Conservation (phyloP, 1,140 invertebrate species). For the Sinonovacula constricta region DNA sequence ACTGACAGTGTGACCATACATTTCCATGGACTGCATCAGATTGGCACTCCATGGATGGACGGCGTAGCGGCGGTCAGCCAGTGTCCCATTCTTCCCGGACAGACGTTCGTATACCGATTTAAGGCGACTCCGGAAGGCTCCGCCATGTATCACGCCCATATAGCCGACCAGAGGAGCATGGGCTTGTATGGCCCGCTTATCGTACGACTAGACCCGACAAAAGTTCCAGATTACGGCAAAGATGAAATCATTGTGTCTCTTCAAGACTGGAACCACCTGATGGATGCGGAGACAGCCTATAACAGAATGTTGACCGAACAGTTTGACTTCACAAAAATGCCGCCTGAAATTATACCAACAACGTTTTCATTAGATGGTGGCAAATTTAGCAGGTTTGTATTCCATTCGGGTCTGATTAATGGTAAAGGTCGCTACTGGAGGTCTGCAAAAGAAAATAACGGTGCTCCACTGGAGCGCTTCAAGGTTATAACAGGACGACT, state of each 20-base stretch:
- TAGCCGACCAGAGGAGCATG: conserved; percentile 67
- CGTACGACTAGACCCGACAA: conserved; percentile 33
- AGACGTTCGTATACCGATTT: conserved; percentile 88
- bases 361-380: conserved; percentile 19
- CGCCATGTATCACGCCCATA: conserved; percentile 73
- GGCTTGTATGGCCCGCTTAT: conserved; percentile 68
- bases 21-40: conserved; percentile 91
- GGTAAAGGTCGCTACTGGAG: conserved; percentile 52
- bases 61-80: conserved; percentile 94
- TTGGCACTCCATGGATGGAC: conserved; percentile 91
- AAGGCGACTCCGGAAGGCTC: conserved; percentile 64
- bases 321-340: conserved; percentile 11
- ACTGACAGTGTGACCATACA: conserved; percentile 91
- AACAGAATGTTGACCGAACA: conserved; percentile 54
- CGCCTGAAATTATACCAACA: neutral
- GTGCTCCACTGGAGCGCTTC: conserved; percentile 51
- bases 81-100: conserved; percentile 91
- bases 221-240: neutral
- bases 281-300: conserved; percentile 56
- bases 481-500: conserved; percentile 34
- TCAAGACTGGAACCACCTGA: conserved; percentile 64
- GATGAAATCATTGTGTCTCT: conserved; percentile 46
- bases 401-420: conserved; percentile 54
- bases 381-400: conserved; percentile 46
- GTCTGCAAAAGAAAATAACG: conserved; percentile 82